Evolutionary conservation across 2,113 vertebrate genomes (phyloP).

Genomic region (Shinisaurus crocodilurus): DNA sequence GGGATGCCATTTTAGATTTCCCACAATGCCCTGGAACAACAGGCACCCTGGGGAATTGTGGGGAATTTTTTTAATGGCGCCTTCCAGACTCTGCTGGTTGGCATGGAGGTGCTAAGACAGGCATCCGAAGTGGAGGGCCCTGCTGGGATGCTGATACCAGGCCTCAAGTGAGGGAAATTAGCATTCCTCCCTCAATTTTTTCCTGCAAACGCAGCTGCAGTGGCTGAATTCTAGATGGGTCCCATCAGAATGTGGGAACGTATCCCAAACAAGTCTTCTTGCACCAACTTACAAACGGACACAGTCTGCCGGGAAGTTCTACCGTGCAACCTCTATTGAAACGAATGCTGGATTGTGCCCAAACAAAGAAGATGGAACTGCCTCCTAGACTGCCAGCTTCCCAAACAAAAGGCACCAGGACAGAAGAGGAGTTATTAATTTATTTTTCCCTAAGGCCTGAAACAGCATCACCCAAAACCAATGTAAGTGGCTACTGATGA

Average conservation of each 20-base stretch:
- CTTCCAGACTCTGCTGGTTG: no score
- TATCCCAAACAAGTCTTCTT: neutral
- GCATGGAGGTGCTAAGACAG: no score
- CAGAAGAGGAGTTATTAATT: neutral
- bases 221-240: neutral
- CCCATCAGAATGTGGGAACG: neutral
- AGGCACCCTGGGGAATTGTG: no score
- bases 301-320: neutral
- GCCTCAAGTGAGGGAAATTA: neutral
- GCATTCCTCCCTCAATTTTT: neutral
- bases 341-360: neutral
- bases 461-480: neutral
- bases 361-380: neutral
- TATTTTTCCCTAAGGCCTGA: neutral
- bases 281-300: neutral
- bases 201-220: neutral
- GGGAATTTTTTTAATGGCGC: no score
- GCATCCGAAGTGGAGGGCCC: no score
- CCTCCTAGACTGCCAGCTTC: neutral
- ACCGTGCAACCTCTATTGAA: neutral
- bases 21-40: no score
- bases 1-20: no score
- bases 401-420: neutral
- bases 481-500: neutral
- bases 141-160: no score